phyloP scores from a whole-genome alignment of 2,888 invertebrate species.

The Campoletis raptor region DNA sequence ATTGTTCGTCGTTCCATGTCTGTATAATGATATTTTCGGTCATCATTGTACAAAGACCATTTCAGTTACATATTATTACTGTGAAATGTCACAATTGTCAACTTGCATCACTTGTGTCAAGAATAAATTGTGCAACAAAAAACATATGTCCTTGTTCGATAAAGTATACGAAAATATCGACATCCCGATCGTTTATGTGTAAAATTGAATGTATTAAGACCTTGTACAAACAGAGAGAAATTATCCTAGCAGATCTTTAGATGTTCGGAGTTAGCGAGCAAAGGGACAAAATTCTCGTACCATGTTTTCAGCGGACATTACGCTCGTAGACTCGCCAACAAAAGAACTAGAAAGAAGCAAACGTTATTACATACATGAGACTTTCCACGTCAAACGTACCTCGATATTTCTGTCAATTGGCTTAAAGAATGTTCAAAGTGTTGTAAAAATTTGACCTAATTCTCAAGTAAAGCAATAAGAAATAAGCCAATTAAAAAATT shows the following conservation, averaged over 20 bases:
- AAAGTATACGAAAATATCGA: slow-evolving; percentile 5
- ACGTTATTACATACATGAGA: slow-evolving; percentile 27
- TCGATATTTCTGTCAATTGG: neutral
- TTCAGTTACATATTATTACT: neutral
- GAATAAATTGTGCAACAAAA: neutral
- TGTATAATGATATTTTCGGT: neutral
- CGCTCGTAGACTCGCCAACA: slow-evolving; percentile 60
- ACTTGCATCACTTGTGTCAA: neutral
- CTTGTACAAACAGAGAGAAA: slow-evolving; percentile 44
- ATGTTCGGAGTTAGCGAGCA: slow-evolving; percentile 18
- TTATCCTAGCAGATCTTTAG: slow-evolving; percentile 49
- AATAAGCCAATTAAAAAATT: no score
- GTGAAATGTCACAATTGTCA: neutral
- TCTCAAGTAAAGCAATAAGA: no score
- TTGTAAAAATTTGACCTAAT: no score
- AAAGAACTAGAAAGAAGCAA: slow-evolving; percentile 47
- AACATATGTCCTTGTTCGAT: neutral
- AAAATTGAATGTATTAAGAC: slow-evolving; percentile 44
- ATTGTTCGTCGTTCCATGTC: neutral
- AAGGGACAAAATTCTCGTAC: slow-evolving; percentile 54
- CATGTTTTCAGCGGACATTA: slow-evolving; percentile 60
- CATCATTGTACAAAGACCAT: neutral
- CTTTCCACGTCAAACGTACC: neutral
- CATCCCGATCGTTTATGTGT: neutral
- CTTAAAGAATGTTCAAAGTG: neutral